Evolutionary conservation across 2,888 invertebrate species (phyloP), one percentile per base, ranked within the genome.

Genomic region (Tortricodes alternella): DNA sequence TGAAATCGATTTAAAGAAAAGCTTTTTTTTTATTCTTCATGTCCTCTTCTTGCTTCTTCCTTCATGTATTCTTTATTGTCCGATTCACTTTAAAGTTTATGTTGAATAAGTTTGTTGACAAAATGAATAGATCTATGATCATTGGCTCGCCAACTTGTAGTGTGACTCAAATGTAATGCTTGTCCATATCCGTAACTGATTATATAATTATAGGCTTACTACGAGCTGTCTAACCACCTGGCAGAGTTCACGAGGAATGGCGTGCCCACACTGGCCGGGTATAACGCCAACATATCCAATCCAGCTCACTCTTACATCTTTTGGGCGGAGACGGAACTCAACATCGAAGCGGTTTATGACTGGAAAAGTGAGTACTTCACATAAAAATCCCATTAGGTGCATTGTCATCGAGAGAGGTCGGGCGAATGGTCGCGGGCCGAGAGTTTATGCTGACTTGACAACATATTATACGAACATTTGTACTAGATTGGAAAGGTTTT

Each of bases 221-320:
- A 65, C 57, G 83, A 83, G 55, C 53, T 87, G n/a, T 43, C 73
- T 1, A 66, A 62, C 2, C 64, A 68, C 3, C 66, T 87, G 19
- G 68, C 71, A 0, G 78, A 82, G 27, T 88, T 74, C 59, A 53
- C 73, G 1, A 60, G 51, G 2, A 56, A 60, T 16, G 86, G 87
- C 0, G 66, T 87, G 1, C 87, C 87, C 0, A 19, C 66, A 0
- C 61, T 86, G 11, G 61, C 60, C 1, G 85, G 83, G 0, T 85
- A 76, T 57, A 58, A 59, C 34, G 59, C 74, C 5, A 65, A 70
- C 0, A 48, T 82, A 2, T 56, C 68, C 0, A 73, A 77, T 1
- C 70, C 74, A 1, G 73, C 80, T 0, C 68, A 74, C 13, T 67
- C 69, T 0, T 78, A 69, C 48, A 62, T 85, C 1, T 16, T 62